Evolutionary conservation across 2,113 vertebrate genomes (phyloP), one percentile per base, ranked within the genome.

Genomic region (Nyctibius bracteatus): DNA sequence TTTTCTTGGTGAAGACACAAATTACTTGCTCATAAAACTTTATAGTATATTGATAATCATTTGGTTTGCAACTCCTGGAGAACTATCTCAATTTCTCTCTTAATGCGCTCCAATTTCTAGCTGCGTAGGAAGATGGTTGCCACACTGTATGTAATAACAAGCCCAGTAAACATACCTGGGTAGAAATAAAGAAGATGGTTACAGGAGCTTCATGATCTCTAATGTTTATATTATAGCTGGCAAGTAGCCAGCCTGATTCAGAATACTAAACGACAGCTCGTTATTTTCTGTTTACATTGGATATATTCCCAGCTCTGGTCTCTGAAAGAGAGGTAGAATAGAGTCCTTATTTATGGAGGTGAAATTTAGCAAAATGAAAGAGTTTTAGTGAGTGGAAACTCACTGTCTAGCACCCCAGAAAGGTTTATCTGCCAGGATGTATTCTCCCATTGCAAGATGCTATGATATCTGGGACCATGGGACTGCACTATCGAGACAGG

Each of bases 101-200:
- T 68, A 46, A 31, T 81, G 35, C 6, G 41, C 55, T 82, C 21
- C 63, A 59, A 2, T 49, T 83, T 49, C 46, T 49, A 35, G 39
- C 25, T 85, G 51, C 8, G 33, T 81, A 46, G 80, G 81, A 86
- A 55, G 66, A 4, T 6, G 11, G 20, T 58, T 82, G 57, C 58
- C 78, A 49, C 63, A 10, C 22, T 58, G 17, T 92, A 2, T 31
- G 39, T 77, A 27, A 78, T 82, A 62, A 65, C 31, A 55, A 74
- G 88, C 63, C 92, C 62, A 44, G 47, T 51, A 91, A 93, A 90
- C 75, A 55, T 90, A 77, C 55, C 49, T 86, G 55, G 41, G 46
- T 94, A 72, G 81, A 94, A 84, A 90, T 57, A 72, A 89, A 90
- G 75, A 59, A 35, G 43, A 65, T 74, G 41, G 41, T 94, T 93